Conservation (phyloP, 2,797 vertebrate species). For the Liasis olivaceus region DNA sequence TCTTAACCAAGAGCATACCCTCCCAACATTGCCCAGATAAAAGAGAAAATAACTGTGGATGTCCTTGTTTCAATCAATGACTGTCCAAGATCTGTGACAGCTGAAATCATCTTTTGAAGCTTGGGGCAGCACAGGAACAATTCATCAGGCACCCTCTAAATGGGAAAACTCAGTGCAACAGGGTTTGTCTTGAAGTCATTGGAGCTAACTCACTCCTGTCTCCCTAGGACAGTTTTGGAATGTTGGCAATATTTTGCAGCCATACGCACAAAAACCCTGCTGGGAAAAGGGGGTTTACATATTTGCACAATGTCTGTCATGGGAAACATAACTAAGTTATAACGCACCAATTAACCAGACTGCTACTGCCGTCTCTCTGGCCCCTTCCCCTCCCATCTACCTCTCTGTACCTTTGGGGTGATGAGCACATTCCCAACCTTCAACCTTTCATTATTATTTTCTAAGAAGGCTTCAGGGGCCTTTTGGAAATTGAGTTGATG, state of each 20-base stretch:
- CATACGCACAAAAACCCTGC: background rate
- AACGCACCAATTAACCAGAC: background rate
- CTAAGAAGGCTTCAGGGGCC: background rate
- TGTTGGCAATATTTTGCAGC: background rate
- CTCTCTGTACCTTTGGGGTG: background rate
- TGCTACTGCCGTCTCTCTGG: background rate
- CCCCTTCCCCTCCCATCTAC: background rate
- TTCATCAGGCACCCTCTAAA: too few relatives aligned
- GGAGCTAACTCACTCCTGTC: background rate
- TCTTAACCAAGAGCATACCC: background rate
- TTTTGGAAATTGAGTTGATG: background rate
- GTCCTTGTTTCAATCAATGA: background rate
- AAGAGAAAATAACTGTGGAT: background rate
- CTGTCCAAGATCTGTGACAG: background rate
- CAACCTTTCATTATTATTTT: background rate
- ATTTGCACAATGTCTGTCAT: background rate
- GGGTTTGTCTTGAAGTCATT: background rate
- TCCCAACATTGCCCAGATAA: background rate
- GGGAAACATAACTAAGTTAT: background rate
- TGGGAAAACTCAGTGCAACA: background rate
- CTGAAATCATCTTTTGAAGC: background rate
- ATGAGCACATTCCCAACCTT: background rate
- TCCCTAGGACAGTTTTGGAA: background rate
- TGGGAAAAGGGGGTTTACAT: background rate
- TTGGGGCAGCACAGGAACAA: too few relatives aligned